A percentile compares a stretch with the other conserved stretches of the same genome.
phyloP scores from a whole-genome alignment of 2,113 vertebrate genomes.

The Nanger granti region DNA sequence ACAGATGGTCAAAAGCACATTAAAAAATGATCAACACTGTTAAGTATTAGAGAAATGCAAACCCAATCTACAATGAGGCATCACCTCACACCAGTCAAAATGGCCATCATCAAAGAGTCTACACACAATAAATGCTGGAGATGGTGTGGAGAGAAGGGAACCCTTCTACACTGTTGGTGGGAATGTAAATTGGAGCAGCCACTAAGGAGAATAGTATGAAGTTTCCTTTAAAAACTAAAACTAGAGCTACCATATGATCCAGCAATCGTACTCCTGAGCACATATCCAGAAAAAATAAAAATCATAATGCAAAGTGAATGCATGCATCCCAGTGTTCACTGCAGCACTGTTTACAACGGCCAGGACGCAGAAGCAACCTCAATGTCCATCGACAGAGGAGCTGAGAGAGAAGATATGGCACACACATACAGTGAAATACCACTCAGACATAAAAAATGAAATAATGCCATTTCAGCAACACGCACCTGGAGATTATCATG shows the following conservation, averaged over 20 bases:
- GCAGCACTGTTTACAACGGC: neutral
- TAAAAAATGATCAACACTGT: neutral
- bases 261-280: neutral
- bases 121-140: neutral
- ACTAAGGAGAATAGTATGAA: neutral
- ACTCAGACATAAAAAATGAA: neutral
- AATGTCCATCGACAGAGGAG: neutral
- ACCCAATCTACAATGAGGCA: neutral
- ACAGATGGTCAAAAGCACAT: neutral
- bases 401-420: fast-evolving
- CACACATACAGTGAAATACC: neutral
- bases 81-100: neutral
- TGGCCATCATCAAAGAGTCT: neutral
- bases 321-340: neutral
- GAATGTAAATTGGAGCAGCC: neutral
- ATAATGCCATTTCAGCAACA: neutral
- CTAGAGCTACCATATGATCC: neutral
- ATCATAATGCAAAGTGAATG: neutral
- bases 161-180: neutral
- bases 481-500: neutral
- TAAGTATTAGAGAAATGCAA: neutral
- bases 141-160: neutral
- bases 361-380: neutral
- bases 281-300: neutral
- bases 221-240: neutral